Percentiles rank a stretch among this genome's conserved stretches.
Conservation (phyloP, 2,113 vertebrate genomes). For the Condylura cristata region DNA sequence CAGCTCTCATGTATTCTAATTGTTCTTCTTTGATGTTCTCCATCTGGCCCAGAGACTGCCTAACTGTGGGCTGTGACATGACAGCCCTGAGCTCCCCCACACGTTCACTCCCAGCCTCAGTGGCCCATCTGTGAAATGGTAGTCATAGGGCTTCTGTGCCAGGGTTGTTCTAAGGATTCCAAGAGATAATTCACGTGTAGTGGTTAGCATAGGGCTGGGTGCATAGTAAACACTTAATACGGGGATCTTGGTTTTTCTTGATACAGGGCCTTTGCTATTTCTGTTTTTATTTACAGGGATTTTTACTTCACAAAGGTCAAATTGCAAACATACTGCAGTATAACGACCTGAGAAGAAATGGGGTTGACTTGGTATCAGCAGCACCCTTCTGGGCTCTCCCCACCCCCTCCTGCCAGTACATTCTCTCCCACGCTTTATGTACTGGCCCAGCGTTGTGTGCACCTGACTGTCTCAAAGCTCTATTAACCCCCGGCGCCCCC, state of each 20-base stretch:
- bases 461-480: slow-evolving; percentile 3
- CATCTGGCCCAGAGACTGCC: slow-evolving; percentile 76
- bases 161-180: slow-evolving; percentile 56
- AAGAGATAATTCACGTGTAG: slow-evolving; percentile 49
- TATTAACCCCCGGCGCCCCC: background rate
- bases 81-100: slow-evolving; percentile 71
- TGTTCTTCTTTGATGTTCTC: slow-evolving; percentile 68
- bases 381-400: background rate
- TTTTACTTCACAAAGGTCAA: background rate
- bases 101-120: slow-evolving; percentile 70
- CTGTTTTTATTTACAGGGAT: background rate
- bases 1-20: slow-evolving; percentile 60
- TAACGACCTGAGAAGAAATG: background rate
- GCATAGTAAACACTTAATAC: slow-evolving; percentile 31
- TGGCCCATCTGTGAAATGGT: slow-evolving; percentile 80
- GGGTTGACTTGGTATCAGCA: background rate
- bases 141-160: slow-evolving; percentile 68
- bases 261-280: background rate
- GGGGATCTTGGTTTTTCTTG: background rate
- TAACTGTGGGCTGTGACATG: slow-evolving; percentile 72
- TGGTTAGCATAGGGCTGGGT: slow-evolving; percentile 2
- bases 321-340: background rate
- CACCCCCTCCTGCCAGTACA: no score
- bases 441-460: background rate
- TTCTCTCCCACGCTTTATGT: background rate